Percentiles rank a stretch among this genome's conserved stretches.
phyloP scores from a whole-genome alignment of 1,140 invertebrate genomes.

The Proctacanthus coquilletti region DNA sequence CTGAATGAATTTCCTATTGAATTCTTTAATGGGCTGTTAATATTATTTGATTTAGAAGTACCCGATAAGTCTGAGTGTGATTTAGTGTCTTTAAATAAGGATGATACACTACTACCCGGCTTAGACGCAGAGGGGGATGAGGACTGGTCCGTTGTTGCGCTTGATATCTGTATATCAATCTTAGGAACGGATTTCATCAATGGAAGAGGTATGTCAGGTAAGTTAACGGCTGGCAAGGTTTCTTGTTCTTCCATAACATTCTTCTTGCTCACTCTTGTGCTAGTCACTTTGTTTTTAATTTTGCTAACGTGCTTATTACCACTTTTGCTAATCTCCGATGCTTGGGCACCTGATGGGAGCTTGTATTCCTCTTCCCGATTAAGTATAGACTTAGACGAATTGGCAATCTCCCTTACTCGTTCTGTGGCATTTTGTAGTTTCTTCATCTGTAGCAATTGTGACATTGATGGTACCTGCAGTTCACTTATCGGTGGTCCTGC shows the following conservation, averaged over 20 bases:
- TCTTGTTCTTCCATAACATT: too few relatives aligned
- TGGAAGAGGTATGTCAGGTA: slow-evolving; percentile 43
- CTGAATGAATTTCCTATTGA: background rate
- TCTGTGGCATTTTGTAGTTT: slow-evolving; percentile 44
- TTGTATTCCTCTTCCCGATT: slow-evolving; percentile 21
- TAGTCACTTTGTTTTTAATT: slow-evolving; percentile 29
- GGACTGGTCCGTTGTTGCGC: slow-evolving; percentile 2
- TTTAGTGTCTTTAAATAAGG: slow-evolving; percentile 11
- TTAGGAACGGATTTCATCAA: slow-evolving; percentile 40
- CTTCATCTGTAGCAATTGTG: slow-evolving; percentile 41
- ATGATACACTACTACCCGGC: background rate
- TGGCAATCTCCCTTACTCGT: slow-evolving; percentile 43
- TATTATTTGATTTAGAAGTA: background rate
- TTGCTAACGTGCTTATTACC: slow-evolving; percentile 30
- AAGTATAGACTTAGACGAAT: slow-evolving; percentile 31
- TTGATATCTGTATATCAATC: slow-evolving; percentile 36
- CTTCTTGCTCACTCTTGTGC: slow-evolving; percentile 19
- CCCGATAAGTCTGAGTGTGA: background rate
- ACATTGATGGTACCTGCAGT: slow-evolving; percentile 38
- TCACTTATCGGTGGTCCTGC: slow-evolving; percentile 19
- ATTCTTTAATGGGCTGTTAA: background rate
- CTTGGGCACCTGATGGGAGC: slow-evolving; percentile 13
- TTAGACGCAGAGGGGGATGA: background rate
- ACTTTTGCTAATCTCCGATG: slow-evolving; percentile 12
- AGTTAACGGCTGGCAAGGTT: slow-evolving; percentile 33